These are phyloP conservation scores for Lepidocyrtoides sp. DNA, from an alignment of 2,888 invertebrate species.

Conservation along the genomic window DNA sequence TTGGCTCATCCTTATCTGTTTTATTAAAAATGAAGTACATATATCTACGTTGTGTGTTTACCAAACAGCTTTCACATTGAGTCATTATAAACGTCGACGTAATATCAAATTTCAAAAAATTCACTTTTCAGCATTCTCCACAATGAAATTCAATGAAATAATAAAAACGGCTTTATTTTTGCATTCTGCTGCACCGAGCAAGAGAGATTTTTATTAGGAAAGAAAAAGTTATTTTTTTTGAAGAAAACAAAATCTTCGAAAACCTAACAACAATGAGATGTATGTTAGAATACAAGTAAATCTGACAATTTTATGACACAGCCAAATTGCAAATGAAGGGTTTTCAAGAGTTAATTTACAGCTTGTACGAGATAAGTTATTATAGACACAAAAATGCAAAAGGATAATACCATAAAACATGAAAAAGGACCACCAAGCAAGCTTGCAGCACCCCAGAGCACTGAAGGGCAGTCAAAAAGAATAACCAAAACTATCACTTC, in stretches of 20 bases:
- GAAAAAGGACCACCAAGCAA: slow-evolving; percentile 58
- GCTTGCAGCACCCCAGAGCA: not conserved
- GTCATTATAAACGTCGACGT: not conserved
- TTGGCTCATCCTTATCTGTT: not conserved
- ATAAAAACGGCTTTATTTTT: not conserved
- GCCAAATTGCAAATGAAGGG: slow-evolving; percentile 64
- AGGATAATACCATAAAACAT: slow-evolving; percentile 30
- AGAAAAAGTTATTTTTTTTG: not conserved
- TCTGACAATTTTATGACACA: slow-evolving; percentile 60
- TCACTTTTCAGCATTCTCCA: not conserved
- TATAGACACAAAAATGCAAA: not conserved
- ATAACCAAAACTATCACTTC: not conserved
- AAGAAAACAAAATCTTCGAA: not conserved
- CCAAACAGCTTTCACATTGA: slow-evolving; percentile 60
- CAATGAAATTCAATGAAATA: not conserved
- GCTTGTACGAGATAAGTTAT: slow-evolving; percentile 15
- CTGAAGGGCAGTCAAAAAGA: not conserved
- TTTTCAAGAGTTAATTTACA: slow-evolving; percentile 57
- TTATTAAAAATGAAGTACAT: slow-evolving; percentile 39
- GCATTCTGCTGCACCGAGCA: not conserved
- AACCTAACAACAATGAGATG: not conserved
- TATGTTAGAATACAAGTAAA: not conserved
- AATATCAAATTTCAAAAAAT: slow-evolving; percentile 20
- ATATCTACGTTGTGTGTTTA: too few relatives aligned
- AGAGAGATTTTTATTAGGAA: not conserved